These are phyloP conservation scores for Celastrina argiolus DNA, from an alignment of 2,888 invertebrate species.

Conservation along the genomic window DNA sequence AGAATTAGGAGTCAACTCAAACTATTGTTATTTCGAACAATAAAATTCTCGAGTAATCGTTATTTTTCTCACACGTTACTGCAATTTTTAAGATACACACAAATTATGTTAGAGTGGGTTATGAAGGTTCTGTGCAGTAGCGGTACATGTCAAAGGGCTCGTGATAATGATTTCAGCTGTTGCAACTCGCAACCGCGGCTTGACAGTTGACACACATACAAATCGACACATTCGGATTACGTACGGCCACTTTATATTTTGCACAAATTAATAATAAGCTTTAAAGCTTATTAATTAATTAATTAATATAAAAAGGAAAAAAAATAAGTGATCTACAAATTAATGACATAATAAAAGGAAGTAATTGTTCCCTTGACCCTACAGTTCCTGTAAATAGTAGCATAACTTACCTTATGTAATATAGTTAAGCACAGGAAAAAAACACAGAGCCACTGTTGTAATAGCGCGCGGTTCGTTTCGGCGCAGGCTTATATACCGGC, in stretches of 20 bases:
- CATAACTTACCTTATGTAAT: constrained; percentile 62
- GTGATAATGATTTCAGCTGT: constrained; percentile 51
- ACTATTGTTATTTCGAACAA: background rate
- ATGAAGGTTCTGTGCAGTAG: constrained; percentile 26
- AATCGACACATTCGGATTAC: background rate
- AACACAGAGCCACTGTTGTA: constrained; percentile 75
- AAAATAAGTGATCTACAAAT: background rate
- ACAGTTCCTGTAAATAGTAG: constrained; percentile 42
- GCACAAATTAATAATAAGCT: constrained; percentile 33
- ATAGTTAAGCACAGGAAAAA: constrained; percentile 71
- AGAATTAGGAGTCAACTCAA: background rate
- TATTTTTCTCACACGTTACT: background rate
- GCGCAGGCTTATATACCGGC: constrained; percentile 67
- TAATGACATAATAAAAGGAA: background rate
- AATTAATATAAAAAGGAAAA: background rate
- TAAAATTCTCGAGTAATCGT: background rate
- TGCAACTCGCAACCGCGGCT: constrained; percentile 53
- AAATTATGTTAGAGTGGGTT: constrained; percentile 36
- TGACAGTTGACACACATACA: constrained; percentile 74
- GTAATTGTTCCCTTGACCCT: background rate
- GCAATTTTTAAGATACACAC: constrained; percentile 4
- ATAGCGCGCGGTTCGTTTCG: constrained; percentile 74
- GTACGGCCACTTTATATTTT: constrained; percentile 30
- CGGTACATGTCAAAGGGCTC: constrained; percentile 64
- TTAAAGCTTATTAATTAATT: background rate